A percentile compares a stretch with the other conserved stretches of the same genome.
Evolutionary conservation across 2,113 vertebrate genomes (phyloP).

Genomic region (Periophthalmus modestus): DNA sequence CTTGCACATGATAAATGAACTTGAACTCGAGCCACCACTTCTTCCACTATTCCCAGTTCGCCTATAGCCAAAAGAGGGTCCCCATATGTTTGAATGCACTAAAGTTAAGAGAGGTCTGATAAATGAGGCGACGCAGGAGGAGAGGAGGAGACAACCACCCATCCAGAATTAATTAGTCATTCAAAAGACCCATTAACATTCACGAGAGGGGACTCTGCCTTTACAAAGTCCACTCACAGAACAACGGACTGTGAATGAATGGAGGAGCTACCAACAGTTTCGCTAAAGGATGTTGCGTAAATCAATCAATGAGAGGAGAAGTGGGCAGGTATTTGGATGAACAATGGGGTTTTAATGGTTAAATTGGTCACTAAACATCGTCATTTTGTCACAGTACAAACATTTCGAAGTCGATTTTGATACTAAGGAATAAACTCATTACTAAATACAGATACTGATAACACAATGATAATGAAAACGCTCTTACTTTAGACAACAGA

Average conservation of each 20-base stretch:
- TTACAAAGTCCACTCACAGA: background rate
- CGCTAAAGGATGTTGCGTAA: slow-evolving; percentile 22
- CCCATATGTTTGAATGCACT: slow-evolving; percentile 28
- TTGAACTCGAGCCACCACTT: slow-evolving; percentile 11
- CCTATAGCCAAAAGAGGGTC: slow-evolving; percentile 18
- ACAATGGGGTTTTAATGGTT: background rate
- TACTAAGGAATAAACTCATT: no score
- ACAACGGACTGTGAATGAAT: background rate
- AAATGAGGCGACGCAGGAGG: slow-evolving; percentile 58
- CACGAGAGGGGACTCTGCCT: slow-evolving; percentile 18
- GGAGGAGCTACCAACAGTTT: background rate
- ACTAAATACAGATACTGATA: no score
- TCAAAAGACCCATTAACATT: slow-evolving; percentile 74
- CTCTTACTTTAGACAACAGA: no score
- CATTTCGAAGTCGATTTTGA: no score
- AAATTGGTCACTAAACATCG: background rate
- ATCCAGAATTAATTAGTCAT: slow-evolving; percentile 77
- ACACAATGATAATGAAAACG: no score
- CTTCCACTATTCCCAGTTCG: slow-evolving; percentile 25
- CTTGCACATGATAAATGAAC: background rate
- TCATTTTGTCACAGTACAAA: no score
- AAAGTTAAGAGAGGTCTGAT: slow-evolving; percentile 67
- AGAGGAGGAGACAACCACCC: slow-evolving; percentile 68
- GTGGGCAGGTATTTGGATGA: background rate
- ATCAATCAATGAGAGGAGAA: slow-evolving; percentile 25